Evolutionary conservation across 2,797 vertebrate species (phyloP).

Genomic region (Manis pentadactyla): DNA sequence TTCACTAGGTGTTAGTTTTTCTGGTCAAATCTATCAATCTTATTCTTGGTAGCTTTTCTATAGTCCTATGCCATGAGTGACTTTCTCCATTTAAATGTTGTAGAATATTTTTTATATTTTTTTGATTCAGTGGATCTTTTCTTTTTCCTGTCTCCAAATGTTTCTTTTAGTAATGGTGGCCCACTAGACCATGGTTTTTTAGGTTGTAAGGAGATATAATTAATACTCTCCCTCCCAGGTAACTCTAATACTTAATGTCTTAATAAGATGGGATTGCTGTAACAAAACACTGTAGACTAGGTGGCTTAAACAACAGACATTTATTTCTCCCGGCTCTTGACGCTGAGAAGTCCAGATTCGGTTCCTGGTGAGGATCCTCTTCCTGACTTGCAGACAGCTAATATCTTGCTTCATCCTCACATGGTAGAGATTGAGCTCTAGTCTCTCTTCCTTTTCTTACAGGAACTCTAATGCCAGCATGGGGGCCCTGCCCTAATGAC

Average conservation of each 20-base stretch:
- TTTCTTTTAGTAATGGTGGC: background rate
- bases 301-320: background rate
- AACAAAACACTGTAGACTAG: background rate
- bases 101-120: background rate
- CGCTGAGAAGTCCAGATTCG: background rate
- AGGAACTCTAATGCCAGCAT: background rate
- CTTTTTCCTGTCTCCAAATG: background rate
- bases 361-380: background rate
- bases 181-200: background rate
- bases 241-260: background rate
- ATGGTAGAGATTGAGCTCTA: background rate
- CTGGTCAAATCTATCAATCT: background rate
- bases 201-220: background rate
- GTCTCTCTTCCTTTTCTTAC: background rate
- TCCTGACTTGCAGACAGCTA: background rate
- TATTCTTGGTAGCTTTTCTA: constrained; percentile 6
- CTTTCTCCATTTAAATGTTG: background rate
- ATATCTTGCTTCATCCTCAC: background rate
- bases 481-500: background rate
- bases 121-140: background rate
- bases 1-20: background rate
- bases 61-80: background rate
- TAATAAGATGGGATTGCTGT: background rate
- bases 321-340: background rate
- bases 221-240: background rate